Conservation (phyloP, 1,140 invertebrate species). For the Neodiprion pinetum region DNA sequence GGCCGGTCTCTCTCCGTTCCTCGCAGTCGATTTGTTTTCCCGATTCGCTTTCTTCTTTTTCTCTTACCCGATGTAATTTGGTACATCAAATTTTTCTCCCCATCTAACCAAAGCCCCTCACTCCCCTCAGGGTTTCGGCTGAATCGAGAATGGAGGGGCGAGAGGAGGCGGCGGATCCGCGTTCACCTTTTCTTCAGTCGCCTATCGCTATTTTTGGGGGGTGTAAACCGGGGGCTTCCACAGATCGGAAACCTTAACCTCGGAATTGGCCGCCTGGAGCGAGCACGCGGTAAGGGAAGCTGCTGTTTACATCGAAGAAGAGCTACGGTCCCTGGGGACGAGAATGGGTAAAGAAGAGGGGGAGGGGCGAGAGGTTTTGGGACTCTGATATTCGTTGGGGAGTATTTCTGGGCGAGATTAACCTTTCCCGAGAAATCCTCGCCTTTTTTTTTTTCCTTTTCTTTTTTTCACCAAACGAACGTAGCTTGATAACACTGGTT, state of each 20-base stretch:
- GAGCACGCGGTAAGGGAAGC: neutral
- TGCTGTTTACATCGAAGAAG: constrained; percentile 5
- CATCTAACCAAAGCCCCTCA: neutral
- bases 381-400: neutral
- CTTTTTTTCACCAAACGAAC: neutral
- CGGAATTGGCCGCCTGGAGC: constrained; percentile 6
- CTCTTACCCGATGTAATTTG: neutral
- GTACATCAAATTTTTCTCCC: neutral
- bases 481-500: neutral
- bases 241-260: constrained; percentile 2
- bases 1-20: no score
- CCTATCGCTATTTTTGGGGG: neutral
- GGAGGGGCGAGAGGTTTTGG: neutral
- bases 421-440: neutral
- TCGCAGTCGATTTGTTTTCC: no score
- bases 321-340: neutral
- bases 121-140: neutral
- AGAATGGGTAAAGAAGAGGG: neutral
- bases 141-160: no score
- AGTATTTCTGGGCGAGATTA: neutral
- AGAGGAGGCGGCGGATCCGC: neutral
- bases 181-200: neutral
- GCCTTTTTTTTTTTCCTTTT: neutral
- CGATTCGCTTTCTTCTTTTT: neutral
- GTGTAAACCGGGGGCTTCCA: neutral